These are phyloP conservation scores for Drosophila repleta DNA, from an alignment of 1,140 invertebrate genomes.

Conservation along the genomic window DNA sequence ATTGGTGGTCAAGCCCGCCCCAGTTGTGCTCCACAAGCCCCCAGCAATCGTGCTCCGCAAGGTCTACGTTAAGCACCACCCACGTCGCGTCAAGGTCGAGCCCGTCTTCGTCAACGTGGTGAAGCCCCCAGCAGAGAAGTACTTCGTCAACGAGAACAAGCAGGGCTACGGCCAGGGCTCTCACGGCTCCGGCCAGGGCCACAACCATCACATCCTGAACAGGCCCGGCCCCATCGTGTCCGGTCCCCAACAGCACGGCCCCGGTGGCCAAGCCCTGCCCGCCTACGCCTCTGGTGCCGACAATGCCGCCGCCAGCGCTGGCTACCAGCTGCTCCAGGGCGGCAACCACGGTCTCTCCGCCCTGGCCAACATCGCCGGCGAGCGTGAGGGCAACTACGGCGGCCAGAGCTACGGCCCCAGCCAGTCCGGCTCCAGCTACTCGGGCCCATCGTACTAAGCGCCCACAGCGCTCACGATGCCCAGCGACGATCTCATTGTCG, in stretches of 20 bases:
- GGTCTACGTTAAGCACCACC: constrained; percentile 80
- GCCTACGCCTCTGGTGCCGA: constrained; percentile 69
- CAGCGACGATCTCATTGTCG: constrained; percentile 2
- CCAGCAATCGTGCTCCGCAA: constrained; percentile 83
- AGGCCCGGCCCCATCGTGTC: constrained; percentile 54
- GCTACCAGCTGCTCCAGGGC: constrained; percentile 76
- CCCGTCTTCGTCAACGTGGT: constrained; percentile 83
- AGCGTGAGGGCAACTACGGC: constrained; percentile 58
- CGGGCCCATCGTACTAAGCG: constrained; percentile 57
- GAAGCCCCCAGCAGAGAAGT: constrained; percentile 83
- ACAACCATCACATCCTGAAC: constrained; percentile 24
- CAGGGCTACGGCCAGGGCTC: constrained; percentile 64
- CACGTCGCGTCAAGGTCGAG: constrained; percentile 82
- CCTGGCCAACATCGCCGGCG: constrained; percentile 71
- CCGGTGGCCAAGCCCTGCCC: constrained; percentile 54
- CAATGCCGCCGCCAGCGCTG: constrained; percentile 69
- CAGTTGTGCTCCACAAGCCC: constrained; percentile 81
- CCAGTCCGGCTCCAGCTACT: constrained; percentile 52
- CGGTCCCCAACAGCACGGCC: constrained; percentile 47
- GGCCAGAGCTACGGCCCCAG: constrained; percentile 48
- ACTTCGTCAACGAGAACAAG: constrained; percentile 81
- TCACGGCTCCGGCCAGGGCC: constrained; percentile 36
- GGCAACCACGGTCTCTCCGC: constrained; percentile 76
- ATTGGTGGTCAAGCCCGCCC: constrained; percentile 81
- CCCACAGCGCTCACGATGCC: constrained; percentile 7